Evolutionary conservation across 2,888 invertebrate species (phyloP), one percentile per base, ranked within the genome.

Genomic region (Nycteola revayana): DNA sequence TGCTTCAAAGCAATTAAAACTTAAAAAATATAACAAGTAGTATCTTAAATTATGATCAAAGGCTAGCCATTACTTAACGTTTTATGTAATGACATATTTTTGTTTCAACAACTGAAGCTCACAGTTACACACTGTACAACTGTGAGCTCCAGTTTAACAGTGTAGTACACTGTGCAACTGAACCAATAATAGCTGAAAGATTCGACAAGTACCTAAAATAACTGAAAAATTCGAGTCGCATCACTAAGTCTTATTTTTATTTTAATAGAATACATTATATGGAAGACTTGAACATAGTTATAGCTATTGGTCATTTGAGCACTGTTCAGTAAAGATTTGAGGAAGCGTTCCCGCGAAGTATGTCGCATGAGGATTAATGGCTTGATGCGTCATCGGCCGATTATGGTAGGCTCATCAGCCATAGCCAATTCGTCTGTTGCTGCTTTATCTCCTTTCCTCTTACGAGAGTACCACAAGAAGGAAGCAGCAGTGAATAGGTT

Each of bases 361-460:
- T 51, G 66, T 49, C 63, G 69, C 49, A 47, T 65, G 58, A 69
- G 61, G 42, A 45, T 49, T 30, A 29, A 21, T 31, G 14, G 56
- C 36, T 53, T 51, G 60, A 55, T 60, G 54, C 73, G 87, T 89
- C 89, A 92, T 91, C 92, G 91, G 58, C 92, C 92, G 46, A 96
- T 94, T 65, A 94, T 94, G 24, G 94, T 94, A 0, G 95, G 95
- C 62, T 96, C 96, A 60, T 96, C 96, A 3, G 94, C 95, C 92
- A 94, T 93, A 1, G 94, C 95, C 23, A 95, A 87, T 66, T 95
- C 94, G 48, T 94, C 94, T n/a, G 92, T 93, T 2, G 94, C 94
- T 1, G 95, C 95, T 61, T 94, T 94, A 51, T 93, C 92, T 0
- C 95, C 94, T 89, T 96, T 96, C 75, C 94, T 92, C 73, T 96